Evolutionary conservation across 2,888 invertebrate genomes (phyloP), one percentile per base, ranked within the genome.

Genomic region (Polydesmus complanatus): DNA sequence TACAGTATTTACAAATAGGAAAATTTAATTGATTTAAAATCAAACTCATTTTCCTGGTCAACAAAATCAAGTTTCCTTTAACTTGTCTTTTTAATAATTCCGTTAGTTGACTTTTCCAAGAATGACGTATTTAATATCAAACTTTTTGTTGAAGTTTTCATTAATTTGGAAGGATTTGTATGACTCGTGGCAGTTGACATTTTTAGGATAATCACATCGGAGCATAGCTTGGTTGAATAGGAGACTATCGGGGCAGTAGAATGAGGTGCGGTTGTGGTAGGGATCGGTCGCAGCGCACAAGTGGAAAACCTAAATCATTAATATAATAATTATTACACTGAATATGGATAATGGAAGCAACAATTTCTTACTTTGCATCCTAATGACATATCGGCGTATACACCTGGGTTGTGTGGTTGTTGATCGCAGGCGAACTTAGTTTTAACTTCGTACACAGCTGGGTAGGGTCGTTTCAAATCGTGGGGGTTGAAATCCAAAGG

Each of bases 161-260:
- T 61, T 61, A 50, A 53, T 57, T 22, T 25, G 19, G 47, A 61
- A 61, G 22, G 25, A 18, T 47, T 61, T 61, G 54, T 61, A 61
- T 27, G 61, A 61, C 47, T 61, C 61, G 57, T 61, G 61, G 27
- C 61, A 61, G 57, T 61, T 61, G 51, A 61, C 61, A 22, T 61
- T 61, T 25, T 61, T 61, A 53, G 56, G 49, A 26, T 61, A 58
- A 49, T 61, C 61, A 26, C 61, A 61, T 21, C 61, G 50, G 25
- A 61, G 53, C 52, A 47, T 37, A 22, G 57, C 61, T 47, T 61
- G 61, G 61, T 61, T 61, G 53, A 61, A 61, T n/a, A 61, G 37
- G 23, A 61, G 25, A 14, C 51, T 57, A 26, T 61, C 61, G 8
- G 61, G 61, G 48, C 61, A 61, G 61, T 58, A 61, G 47, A 61